phyloP scores from a whole-genome alignment of 2,113 vertebrate species.

The Prionailurus bengalensis region DNA sequence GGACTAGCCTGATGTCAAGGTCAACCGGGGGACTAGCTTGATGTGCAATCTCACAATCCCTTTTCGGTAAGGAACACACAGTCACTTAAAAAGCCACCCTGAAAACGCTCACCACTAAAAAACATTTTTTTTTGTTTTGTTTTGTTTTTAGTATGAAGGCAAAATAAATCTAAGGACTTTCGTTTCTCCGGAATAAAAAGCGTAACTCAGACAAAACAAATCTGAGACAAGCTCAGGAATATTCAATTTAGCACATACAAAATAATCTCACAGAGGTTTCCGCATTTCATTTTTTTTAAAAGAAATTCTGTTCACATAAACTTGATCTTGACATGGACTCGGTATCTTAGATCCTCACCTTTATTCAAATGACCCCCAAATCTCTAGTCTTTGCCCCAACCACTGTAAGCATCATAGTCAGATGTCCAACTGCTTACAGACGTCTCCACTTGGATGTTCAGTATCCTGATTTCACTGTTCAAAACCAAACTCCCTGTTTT shows the following conservation, averaged over 20 bases:
- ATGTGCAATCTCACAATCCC: neutral
- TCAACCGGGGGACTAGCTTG: neutral
- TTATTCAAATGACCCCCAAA: neutral
- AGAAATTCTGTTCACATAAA: constrained; percentile 20
- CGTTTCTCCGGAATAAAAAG: constrained; percentile 24
- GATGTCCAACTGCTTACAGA: neutral
- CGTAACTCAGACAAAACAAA: neutral
- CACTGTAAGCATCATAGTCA: neutral
- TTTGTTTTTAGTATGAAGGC: neutral
- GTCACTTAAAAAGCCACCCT: neutral
- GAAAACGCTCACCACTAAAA: neutral
- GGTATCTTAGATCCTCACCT: neutral
- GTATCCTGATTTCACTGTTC: neutral
- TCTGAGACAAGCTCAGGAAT: neutral
- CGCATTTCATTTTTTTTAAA: neutral
- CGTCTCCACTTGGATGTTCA: neutral
- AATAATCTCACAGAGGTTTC: neutral
- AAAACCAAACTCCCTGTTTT: neutral
- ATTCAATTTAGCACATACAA: neutral
- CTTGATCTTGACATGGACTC: neutral
- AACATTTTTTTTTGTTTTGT: neutral
- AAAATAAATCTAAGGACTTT: neutral
- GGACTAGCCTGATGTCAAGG: neutral
- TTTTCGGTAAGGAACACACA: neutral
- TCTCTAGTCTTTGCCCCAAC: neutral